Percentiles rank a stretch among this genome's conserved stretches.
These are phyloP conservation scores for Tapirus terrestris DNA, from an alignment of 2,113 vertebrate genomes.

Conservation along the genomic window DNA sequence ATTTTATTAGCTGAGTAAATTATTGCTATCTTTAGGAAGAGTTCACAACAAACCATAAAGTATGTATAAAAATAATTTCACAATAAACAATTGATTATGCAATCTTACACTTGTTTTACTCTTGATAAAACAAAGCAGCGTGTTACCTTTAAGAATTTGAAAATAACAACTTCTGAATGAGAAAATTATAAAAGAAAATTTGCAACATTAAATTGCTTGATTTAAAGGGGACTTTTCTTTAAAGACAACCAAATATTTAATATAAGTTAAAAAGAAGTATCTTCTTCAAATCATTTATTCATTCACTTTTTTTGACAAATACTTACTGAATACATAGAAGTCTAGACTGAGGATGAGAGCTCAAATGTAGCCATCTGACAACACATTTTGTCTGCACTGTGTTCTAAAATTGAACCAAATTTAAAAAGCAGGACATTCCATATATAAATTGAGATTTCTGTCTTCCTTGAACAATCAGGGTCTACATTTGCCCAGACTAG, in stretches of 20 bases:
- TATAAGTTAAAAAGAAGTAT: neutral
- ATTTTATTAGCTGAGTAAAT: constrained; percentile 30
- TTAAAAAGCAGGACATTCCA: neutral
- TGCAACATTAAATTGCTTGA: neutral
- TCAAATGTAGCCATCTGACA: neutral
- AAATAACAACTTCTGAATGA: neutral
- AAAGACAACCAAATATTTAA: neutral
- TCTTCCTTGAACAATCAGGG: neutral
- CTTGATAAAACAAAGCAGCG: neutral
- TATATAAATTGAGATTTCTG: neutral
- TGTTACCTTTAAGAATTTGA: neutral
- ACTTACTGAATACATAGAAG: neutral
- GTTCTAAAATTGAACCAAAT: neutral
- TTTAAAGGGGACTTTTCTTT: neutral
- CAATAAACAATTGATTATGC: neutral
- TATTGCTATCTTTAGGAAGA: constrained; percentile 29
- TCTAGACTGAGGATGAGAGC: neutral
- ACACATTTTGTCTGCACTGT: neutral
- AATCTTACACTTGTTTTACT: neutral
- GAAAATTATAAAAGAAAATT: neutral
- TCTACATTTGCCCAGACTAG: no score
- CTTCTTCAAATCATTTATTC: neutral
- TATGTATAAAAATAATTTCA: constrained; percentile 59
- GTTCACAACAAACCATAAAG: constrained; percentile 50
- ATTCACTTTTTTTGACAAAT: neutral